phyloP scores from a whole-genome alignment of 2,113 vertebrate species.

The Uria aalge region DNA sequence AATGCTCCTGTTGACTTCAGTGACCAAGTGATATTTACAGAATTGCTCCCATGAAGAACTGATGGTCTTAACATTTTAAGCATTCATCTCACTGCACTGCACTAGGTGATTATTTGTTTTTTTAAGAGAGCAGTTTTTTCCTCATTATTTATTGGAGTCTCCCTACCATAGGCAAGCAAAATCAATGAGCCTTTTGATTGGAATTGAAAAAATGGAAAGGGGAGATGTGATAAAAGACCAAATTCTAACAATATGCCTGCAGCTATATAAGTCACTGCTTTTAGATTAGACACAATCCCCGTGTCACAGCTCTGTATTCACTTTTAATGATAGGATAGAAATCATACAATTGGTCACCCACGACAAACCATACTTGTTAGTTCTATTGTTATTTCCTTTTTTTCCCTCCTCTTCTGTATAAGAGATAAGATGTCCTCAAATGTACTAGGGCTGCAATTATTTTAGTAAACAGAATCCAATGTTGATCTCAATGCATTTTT shows the following conservation, averaged over 20 bases:
- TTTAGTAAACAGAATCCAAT: not conserved
- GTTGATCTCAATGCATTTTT: slow-evolving; percentile 13
- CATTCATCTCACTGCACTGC: not conserved
- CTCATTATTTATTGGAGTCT: slow-evolving; percentile 18
- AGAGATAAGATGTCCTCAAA: not conserved
- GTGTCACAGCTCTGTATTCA: not conserved
- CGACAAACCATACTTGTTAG: not conserved
- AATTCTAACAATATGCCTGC: not conserved
- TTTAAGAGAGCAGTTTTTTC: not conserved
- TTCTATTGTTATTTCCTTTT: not conserved
- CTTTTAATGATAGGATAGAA: slow-evolving; percentile 15
- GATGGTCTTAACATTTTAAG: not conserved
- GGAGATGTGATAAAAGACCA: not conserved
- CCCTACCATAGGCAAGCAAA: not conserved
- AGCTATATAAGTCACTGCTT: slow-evolving; percentile 18
- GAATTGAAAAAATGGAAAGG: slow-evolving; percentile 4
- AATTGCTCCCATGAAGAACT: not conserved
- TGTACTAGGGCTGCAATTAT: not conserved
- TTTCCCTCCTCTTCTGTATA: not conserved
- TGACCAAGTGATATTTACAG: not conserved
- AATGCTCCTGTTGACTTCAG: not conserved
- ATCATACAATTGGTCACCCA: not conserved
- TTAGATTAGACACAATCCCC: slow-evolving; percentile 33
- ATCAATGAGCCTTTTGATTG: slow-evolving; percentile 43
- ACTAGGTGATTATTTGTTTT: not conserved